Base-by-base conservation (phyloP, 2,888 invertebrate species). In the Unio pictorum region DNA sequence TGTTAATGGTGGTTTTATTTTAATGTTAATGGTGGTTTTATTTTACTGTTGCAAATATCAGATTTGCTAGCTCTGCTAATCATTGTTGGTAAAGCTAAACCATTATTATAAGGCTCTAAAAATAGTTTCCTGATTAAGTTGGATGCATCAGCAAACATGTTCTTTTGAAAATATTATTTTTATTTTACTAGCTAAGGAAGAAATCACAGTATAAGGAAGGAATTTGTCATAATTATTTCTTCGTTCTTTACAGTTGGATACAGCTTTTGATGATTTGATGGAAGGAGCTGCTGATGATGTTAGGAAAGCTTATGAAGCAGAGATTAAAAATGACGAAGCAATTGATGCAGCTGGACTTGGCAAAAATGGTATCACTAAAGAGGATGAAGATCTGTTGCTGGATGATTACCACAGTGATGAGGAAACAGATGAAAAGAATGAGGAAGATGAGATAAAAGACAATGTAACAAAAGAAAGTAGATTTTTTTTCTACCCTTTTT, bases 391-490 rank as follows among this genome's bases (percentile, higher is more conserved):
- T 64, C 75, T 88, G 3, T 74, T 87, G 0, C 74, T 88, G 28
- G 84, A 79, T n/a, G 87, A 87, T 55, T 88, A 88, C 68, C 72
- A 84, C 55, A 87, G 87, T 76, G 89, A 88, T 66, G 87, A 87
- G 11, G 86, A 84, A 23, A 81, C 81, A 28, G 73, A 76, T 34
- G 79, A 81, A 56, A 81, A 81, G 17, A 77, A 79, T 23, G 81
- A 82, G 45, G 76, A 75, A 17, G 84, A 84, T 7, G 75, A 78
- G 5, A 86, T 87, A 20, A 84, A 81, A 55, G 84, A 87, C 58
- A 85, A 87, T 71, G 80, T 88, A 62, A 87, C 87, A 15, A 89
- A 89, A 80, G 88, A 87, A 63, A 71, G 62, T 54, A 17, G 23
- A 55, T 30, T 17, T 61, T 56, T 59, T n/a, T 20, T 3, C 3